phyloP scores from a whole-genome alignment of 1,140 invertebrate genomes.

The Wasmannia auropunctata region DNA sequence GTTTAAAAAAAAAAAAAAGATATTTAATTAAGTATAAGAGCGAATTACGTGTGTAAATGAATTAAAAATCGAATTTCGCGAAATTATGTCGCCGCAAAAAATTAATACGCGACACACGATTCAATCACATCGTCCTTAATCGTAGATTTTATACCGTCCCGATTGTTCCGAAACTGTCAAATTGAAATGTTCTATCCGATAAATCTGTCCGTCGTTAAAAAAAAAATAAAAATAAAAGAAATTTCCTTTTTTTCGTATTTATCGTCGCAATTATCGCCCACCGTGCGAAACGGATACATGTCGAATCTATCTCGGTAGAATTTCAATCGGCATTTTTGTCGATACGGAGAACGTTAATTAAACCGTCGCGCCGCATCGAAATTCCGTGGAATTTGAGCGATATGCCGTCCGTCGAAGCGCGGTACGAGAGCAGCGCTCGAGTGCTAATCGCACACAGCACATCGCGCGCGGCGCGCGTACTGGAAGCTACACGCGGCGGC shows the following conservation, averaged over 20 bases:
- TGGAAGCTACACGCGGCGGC: slow-evolving; percentile 73
- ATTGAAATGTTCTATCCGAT: background rate
- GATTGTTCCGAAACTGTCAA: background rate
- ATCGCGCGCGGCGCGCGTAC: slow-evolving; percentile 67
- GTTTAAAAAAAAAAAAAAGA: slow-evolving; percentile 20
- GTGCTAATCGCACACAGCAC: slow-evolving; percentile 67
- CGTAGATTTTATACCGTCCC: background rate
- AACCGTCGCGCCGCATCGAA: slow-evolving; percentile 47
- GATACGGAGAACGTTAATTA: slow-evolving; percentile 58
- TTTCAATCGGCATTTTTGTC: slow-evolving; percentile 57
- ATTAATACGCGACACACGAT: background rate
- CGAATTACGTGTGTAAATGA: slow-evolving; percentile 17
- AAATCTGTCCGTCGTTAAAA: background rate
- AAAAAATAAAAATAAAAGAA: background rate
- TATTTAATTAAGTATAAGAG: slow-evolving; percentile 35
- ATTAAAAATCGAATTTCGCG: background rate
- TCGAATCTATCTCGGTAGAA: slow-evolving; percentile 47
- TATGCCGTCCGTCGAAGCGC: slow-evolving; percentile 15
- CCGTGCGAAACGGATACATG: slow-evolving; percentile 16
- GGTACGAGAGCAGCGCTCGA: slow-evolving; percentile 32
- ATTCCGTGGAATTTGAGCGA: slow-evolving; percentile 59
- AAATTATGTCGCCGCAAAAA: background rate
- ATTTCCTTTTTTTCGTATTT: background rate
- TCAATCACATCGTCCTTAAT: background rate
- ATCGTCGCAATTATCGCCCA: slow-evolving; percentile 32